These are phyloP conservation scores for Drymodes brunneopygia DNA, from an alignment of 2,113 vertebrate genomes.

Conservation along the genomic window DNA sequence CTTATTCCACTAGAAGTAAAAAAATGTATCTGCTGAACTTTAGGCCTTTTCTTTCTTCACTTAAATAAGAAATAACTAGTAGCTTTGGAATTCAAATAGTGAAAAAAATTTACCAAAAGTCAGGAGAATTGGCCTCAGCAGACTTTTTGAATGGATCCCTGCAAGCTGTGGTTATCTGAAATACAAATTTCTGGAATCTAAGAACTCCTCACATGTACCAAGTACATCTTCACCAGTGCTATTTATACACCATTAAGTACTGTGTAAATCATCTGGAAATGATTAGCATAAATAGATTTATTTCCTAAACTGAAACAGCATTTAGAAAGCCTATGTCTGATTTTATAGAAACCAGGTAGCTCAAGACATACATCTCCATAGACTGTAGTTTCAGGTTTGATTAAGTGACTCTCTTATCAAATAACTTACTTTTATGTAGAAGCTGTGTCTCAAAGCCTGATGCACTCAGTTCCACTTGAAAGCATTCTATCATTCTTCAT, in stretches of 20 bases:
- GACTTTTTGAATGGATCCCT: neutral
- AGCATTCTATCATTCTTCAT: neutral
- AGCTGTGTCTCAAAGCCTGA: neutral
- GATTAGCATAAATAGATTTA: neutral
- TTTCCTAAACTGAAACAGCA: neutral
- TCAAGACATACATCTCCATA: neutral
- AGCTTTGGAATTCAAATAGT: neutral
- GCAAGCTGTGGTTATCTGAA: neutral
- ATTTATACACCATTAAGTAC: neutral
- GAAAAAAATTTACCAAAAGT: neutral
- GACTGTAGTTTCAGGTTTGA: neutral
- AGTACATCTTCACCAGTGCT: neutral
- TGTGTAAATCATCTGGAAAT: neutral
- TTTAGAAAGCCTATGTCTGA: neutral
- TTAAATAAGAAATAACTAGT: neutral
- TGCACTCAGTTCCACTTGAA: neutral
- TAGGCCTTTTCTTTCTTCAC: neutral
- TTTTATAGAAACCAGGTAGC: neutral
- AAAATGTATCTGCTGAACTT: neutral
- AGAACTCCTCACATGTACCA: neutral
- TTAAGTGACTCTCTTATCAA: neutral
- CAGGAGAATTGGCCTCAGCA: accelerated
- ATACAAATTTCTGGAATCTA: neutral
- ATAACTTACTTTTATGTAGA: neutral
- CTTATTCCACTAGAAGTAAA: neutral